Percentiles rank a stretch among this genome's conserved stretches.
phyloP scores from a whole-genome alignment of 2,797 vertebrate species.

The Petrocephalus schoutedeni region DNA sequence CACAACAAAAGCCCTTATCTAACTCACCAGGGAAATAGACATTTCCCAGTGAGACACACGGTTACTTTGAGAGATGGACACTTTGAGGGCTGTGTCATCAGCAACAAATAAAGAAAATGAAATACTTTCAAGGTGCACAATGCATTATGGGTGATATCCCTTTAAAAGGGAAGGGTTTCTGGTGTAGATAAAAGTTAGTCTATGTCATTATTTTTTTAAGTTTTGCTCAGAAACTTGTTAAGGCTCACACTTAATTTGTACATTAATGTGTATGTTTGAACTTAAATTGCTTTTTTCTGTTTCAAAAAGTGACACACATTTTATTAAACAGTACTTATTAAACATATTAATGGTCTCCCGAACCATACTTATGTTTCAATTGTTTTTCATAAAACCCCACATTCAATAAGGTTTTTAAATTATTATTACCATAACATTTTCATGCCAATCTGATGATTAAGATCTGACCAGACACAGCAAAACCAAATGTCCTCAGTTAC shows the following conservation, averaged over 20 bases:
- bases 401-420: slow-evolving; percentile 5
- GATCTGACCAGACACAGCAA: background rate
- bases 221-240: slow-evolving; percentile 45
- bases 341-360: background rate
- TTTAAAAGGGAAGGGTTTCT: slow-evolving; percentile 10
- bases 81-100: background rate
- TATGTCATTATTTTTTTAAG: slow-evolving; percentile 25
- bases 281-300: background rate
- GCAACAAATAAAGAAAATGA: slow-evolving; percentile 20
- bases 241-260: background rate
- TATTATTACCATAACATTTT: background rate
- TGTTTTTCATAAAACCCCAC: background rate
- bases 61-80: background rate
- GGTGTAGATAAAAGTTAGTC: slow-evolving; percentile 15
- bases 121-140: slow-evolving; percentile 21
- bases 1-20: background rate
- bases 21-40: background rate
- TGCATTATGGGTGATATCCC: slow-evolving; percentile 24
- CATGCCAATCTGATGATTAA: background rate
- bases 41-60: background rate
- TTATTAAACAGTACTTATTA: background rate
- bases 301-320: background rate
- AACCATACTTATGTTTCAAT: background rate
- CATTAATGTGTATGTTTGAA: background rate
- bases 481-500: background rate